phyloP scores from a whole-genome alignment of 2,113 vertebrate genomes.

The Strix uralensis region DNA sequence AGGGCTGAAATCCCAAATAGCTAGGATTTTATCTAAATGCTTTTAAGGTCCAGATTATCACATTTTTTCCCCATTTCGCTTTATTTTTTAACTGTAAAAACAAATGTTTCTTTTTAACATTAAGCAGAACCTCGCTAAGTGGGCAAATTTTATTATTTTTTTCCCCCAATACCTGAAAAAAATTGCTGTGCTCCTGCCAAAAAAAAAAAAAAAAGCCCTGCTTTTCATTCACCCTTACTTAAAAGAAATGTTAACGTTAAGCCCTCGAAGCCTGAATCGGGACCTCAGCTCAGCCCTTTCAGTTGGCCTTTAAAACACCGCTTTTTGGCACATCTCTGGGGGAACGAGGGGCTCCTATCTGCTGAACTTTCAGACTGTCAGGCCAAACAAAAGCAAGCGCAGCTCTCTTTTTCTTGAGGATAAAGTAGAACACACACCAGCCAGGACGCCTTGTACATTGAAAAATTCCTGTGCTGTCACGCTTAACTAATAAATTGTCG shows the following conservation, averaged over 20 bases:
- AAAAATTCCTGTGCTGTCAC: constrained; percentile 63
- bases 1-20: neutral
- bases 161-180: neutral
- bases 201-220: neutral
- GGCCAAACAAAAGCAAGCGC: neutral
- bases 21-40: neutral
- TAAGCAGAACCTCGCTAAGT: neutral
- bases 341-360: neutral
- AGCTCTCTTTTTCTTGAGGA: neutral
- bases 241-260: neutral
- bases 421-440: neutral
- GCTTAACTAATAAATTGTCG: neutral
- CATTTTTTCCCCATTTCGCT: neutral
- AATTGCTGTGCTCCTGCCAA: neutral
- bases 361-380: neutral
- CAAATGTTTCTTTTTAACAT: neutral
- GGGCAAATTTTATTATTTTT: neutral
- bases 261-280: neutral
- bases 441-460: neutral
- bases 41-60: neutral
- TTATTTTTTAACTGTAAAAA: neutral
- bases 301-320: neutral
- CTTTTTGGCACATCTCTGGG: neutral
- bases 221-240: neutral
- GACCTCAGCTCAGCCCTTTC: neutral